A percentile compares a stretch with the other conserved stretches of the same genome.
Evolutionary conservation across 2,113 vertebrate species (phyloP).

Genomic region (Ceyx cyanopectus): DNA sequence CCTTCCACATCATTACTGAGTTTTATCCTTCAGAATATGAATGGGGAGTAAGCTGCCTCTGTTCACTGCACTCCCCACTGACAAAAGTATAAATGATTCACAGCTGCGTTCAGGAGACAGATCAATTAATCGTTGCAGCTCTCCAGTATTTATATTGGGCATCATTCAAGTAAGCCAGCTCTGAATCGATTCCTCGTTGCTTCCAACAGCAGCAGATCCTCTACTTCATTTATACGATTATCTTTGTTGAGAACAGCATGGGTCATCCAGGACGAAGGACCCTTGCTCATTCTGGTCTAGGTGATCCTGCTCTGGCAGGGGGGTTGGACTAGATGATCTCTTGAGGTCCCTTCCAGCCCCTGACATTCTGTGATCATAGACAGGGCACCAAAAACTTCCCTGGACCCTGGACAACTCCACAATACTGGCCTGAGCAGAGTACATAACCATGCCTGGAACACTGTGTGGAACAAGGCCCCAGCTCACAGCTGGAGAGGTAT

Average conservation of each 20-base stretch:
- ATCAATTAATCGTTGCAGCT: constrained; percentile 69
- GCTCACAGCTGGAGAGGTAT: neutral
- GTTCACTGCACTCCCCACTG: constrained; percentile 40
- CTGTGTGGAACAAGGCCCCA: neutral
- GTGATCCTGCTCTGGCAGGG: too few relatives aligned
- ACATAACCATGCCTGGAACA: neutral
- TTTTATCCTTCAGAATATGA: constrained; percentile 39
- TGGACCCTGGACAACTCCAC: fast-evolving
- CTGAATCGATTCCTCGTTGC: constrained; percentile 17
- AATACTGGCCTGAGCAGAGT: neutral
- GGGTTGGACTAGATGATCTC: too few relatives aligned
- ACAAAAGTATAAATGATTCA: constrained; percentile 64
- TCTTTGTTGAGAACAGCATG: constrained; percentile 31
- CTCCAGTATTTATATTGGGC: constrained; percentile 66
- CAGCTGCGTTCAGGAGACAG: constrained; percentile 49
- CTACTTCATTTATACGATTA: constrained; percentile 64
- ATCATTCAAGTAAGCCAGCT: constrained; percentile 58
- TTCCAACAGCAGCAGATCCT: constrained; percentile 55
- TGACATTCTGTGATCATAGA: neutral
- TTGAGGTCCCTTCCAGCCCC: too few relatives aligned
- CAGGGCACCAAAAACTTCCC: neutral
- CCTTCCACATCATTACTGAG: neutral
- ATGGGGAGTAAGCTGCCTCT: neutral
- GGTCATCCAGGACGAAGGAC: constrained; percentile 31
- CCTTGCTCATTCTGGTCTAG: neutral